Evolutionary conservation across 2,113 vertebrate genomes (phyloP), one percentile per base, ranked within the genome.

Genomic region (Xiphophorus couchianus): DNA sequence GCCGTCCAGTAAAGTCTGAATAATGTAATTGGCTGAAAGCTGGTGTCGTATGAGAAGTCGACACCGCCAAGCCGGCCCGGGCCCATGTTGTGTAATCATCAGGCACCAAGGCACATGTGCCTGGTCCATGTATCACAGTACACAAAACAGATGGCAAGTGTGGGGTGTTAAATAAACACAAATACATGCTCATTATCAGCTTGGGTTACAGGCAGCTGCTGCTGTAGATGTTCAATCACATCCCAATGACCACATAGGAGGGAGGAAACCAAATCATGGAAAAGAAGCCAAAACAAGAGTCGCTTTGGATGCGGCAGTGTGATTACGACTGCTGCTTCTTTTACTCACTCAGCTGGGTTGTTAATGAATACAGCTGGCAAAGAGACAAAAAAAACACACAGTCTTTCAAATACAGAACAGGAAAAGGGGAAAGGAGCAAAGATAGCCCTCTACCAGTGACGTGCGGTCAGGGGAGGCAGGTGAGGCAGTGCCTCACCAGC

Each of bases 121-220:
- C 62, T 69, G 4, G 69, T 28, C 77, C 30, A 75, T 61, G 78
- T 88, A 91, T 91, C 86, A 88, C 89, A 91, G 85, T 90, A 92
- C 82, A 89, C 35, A 62, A 72, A 89, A 70, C 94, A 94, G 93
- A 94, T 94, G 94, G 93, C 74, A 48, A 66, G 58, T 75, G 78
- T 3, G 25, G 77, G 83, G 85, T 88, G 90, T 90, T 92, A 90
- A 93, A 94, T 91, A 93, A 93, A 93, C 89, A 90, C 64, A 80
- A 84, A 84, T 74, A 87, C 74, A 84, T 48, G 58, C 83, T 87
- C 79, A 87, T 88, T 88, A 90, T 83, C 83, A 73, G 83, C 84
- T 93, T 66, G 78, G 84, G 87, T 93, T 90, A 88, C 90, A 86
- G 80, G 71, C 87, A 91, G 83, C 91, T 86, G 89, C 85, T 80